Conservation (phyloP, 2,888 invertebrate species). For the Chrysolina americana region DNA sequence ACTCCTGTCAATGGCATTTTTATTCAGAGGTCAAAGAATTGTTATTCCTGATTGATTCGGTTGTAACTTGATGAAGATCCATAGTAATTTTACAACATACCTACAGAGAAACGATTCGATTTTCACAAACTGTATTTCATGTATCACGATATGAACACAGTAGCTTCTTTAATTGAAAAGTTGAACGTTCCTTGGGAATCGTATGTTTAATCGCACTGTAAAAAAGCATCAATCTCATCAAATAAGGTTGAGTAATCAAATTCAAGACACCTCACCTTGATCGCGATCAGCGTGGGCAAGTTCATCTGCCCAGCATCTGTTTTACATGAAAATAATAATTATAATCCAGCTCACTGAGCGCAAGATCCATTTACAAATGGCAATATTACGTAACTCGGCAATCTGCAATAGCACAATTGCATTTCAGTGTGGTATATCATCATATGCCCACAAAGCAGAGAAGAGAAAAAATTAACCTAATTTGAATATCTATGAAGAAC, state of each 20-base stretch:
- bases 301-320: slow-evolving; percentile 32
- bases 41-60: too few relatives aligned
- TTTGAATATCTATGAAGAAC: slow-evolving; percentile 24
- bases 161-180: too few relatives aligned
- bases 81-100: too few relatives aligned
- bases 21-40: too few relatives aligned
- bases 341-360: slow-evolving; percentile 28
- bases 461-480: slow-evolving; percentile 20
- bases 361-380: slow-evolving; percentile 6
- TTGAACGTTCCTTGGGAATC: too few relatives aligned
- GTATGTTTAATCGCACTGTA: too few relatives aligned
- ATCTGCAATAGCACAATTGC: slow-evolving; percentile 7
- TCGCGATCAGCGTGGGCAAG: background rate
- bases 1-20: too few relatives aligned
- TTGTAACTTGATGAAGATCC: too few relatives aligned
- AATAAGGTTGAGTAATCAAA: background rate
- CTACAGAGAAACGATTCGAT: too few relatives aligned
- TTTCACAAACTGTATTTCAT: too few relatives aligned
- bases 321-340: slow-evolving; percentile 36
- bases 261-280: background rate
- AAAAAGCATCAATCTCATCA: too few relatives aligned
- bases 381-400: slow-evolving; percentile 4
- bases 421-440: slow-evolving; percentile 13
- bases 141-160: too few relatives aligned
- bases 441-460: background rate